Evolutionary conservation across 2,113 vertebrate genomes (phyloP).

Genomic region (Ptilonorhynchus violaceus): DNA sequence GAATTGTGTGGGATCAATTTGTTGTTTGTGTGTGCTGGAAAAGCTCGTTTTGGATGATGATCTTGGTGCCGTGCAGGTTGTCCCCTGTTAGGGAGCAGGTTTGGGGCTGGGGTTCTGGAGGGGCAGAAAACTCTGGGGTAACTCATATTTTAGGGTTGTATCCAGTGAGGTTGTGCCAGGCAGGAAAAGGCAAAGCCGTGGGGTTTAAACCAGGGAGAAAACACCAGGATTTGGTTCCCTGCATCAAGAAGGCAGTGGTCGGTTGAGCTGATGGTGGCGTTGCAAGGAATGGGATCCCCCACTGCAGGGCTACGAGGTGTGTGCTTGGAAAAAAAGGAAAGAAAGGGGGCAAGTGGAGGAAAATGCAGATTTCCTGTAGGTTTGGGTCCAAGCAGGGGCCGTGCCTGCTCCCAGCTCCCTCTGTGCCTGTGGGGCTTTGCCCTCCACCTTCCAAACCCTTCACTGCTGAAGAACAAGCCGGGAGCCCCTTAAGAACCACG

Average conservation of each 20-base stretch:
- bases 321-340: background rate
- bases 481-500: background rate
- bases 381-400: background rate
- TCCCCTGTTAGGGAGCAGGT: background rate
- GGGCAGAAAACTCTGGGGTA: background rate
- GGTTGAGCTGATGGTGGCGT: background rate
- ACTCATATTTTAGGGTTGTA: background rate
- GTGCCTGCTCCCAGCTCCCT: background rate
- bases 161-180: accelerated
- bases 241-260: accelerated
- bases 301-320: accelerated
- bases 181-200: background rate
- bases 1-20: background rate
- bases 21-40: background rate
- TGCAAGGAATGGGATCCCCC: background rate
- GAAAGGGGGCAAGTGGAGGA: background rate
- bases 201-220: background rate
- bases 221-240: background rate
- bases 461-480: accelerated
- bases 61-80: accelerated
- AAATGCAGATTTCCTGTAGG: background rate
- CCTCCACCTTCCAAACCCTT: background rate
- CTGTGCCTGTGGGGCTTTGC: background rate
- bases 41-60: background rate
- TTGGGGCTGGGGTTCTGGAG: background rate